Base-by-base conservation (phyloP, 2,888 invertebrate genomes). In the Patella depressa region DNA sequence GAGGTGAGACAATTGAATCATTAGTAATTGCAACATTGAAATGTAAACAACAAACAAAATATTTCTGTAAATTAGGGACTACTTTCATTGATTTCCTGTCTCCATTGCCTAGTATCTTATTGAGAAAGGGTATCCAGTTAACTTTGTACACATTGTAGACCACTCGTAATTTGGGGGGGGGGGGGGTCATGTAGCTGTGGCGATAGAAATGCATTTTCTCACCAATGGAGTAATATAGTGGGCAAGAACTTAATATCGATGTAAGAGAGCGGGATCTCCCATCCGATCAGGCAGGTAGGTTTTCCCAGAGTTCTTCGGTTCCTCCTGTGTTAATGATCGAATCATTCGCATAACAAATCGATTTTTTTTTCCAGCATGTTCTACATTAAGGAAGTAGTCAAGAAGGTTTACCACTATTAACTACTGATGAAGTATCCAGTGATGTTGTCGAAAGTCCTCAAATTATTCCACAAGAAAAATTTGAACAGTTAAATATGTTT, bases 281-380 rank as follows among this genome's bases (percentile, higher is more conserved):
- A 57, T 57, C 57, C n/a, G 57, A 57, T 57, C 57, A 57, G 57
- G n/a, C 57, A n/a, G n/a, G n/a, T n/a, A 57, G 57, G 57, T 57
- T 3, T 3, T n/a, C 17, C n/a, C 57, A 12, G 15, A 57, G 57
- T 57, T 57, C 57, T 57, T 57, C 57, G n/a, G n/a, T 57, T 57
- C 57, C 57, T 17, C 57, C 57, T 57, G 57, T 17, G n/a, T 1
- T 57, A 17, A 57, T 57, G 57, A 15, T 57, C 57, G n/a, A 57
- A 57, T 57, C 57, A 57, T 57, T 45, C 45, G 45, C 45, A 45
- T 45, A 45, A 45, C 45, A 7, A 45, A 45, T 45, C 45, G 45
- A 45, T 45, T 45, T 45, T 57, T 57, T 57, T 57, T 57, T 57
- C 57, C 57, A 57, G 57, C 57, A 57, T 57, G n/a, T 57, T 57